These are phyloP conservation scores for Pachydiplax longipennis DNA, from an alignment of 2,888 invertebrate species.

Conservation along the genomic window DNA sequence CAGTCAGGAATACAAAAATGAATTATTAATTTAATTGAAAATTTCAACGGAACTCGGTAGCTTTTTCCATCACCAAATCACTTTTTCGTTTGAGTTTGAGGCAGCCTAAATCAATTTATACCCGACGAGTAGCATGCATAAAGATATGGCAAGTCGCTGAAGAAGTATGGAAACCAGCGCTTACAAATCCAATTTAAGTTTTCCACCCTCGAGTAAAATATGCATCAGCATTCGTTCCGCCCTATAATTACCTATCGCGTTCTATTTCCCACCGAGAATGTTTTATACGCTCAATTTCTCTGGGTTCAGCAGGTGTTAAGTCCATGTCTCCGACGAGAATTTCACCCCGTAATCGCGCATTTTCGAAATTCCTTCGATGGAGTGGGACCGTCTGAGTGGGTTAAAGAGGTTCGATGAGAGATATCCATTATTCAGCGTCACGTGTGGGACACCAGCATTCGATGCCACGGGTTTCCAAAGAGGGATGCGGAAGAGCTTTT, in stretches of 20 bases:
- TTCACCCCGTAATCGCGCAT: neutral
- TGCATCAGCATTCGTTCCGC: neutral
- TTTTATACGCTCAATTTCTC: neutral
- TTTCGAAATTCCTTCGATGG: neutral
- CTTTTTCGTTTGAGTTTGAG: no score
- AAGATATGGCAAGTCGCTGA: no score
- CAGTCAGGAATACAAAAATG: no score
- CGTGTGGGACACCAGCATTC: conserved; percentile 2
- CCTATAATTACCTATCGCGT: neutral
- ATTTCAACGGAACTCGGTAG: no score
- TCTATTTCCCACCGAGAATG: neutral
- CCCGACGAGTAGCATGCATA: no score
- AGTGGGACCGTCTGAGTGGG: neutral
- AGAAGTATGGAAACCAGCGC: no score
- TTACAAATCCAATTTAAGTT: no score
- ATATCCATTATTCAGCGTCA: conserved; percentile 39
- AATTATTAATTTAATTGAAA: no score
- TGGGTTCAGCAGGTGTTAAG: neutral
- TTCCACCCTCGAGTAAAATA: no score
- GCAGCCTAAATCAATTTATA: no score
- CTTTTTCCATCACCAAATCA: no score
- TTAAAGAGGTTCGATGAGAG: conserved; percentile 26
- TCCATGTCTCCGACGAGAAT: neutral
- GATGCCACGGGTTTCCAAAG: neutral
- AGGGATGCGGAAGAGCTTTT: neutral